A percentile compares a stretch with the other conserved stretches of the same genome.
phyloP scores from a whole-genome alignment of 1,140 invertebrate genomes.

The Artemia franciscana region DNA sequence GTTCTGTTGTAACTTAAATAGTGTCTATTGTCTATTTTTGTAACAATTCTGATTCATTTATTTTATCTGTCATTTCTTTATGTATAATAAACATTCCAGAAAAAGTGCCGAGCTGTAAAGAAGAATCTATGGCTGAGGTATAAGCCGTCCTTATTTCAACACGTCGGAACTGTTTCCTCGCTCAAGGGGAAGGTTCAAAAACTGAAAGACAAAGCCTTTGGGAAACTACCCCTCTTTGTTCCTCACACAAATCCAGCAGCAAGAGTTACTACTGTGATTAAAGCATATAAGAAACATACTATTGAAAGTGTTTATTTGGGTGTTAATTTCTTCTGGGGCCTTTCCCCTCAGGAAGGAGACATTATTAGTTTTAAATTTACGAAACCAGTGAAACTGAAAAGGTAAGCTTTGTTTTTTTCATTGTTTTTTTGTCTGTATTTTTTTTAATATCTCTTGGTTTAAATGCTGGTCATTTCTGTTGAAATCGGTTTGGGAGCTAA shows the following conservation, averaged over 20 bases:
- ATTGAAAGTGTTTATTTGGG: conserved; percentile 63
- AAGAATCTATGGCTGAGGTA: conserved; percentile 59
- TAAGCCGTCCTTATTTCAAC: conserved; percentile 82
- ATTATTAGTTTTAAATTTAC: conserved; percentile 55
- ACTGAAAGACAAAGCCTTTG: conserved; percentile 81
- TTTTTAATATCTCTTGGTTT: too few relatives aligned
- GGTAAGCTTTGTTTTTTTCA: conserved; percentile 25
- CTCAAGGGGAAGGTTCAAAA: conserved; percentile 91
- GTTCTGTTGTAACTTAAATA: too few relatives aligned
- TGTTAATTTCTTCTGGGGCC: conserved; percentile 76
- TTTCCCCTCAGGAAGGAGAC: conserved; percentile 60
- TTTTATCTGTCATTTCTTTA: too few relatives aligned
- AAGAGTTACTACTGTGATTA: conserved; percentile 45
- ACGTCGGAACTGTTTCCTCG: conserved; percentile 84
- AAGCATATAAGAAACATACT: conserved; percentile 58
- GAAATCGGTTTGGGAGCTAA: too few relatives aligned
- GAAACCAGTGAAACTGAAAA: conserved; percentile 44
- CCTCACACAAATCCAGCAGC: conserved; percentile 46
- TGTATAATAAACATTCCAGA: too few relatives aligned
- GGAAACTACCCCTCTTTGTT: conserved; percentile 55
- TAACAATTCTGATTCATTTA: too few relatives aligned
- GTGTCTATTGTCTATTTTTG: too few relatives aligned
- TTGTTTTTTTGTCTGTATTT: background rate
- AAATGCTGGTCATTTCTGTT: too few relatives aligned
- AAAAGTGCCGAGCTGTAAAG: conserved; percentile 60